Percentiles rank a stretch among this genome's conserved stretches.
Evolutionary conservation across 1,140 invertebrate genomes (phyloP).

Genomic region (Zaprionus taronus): DNA sequence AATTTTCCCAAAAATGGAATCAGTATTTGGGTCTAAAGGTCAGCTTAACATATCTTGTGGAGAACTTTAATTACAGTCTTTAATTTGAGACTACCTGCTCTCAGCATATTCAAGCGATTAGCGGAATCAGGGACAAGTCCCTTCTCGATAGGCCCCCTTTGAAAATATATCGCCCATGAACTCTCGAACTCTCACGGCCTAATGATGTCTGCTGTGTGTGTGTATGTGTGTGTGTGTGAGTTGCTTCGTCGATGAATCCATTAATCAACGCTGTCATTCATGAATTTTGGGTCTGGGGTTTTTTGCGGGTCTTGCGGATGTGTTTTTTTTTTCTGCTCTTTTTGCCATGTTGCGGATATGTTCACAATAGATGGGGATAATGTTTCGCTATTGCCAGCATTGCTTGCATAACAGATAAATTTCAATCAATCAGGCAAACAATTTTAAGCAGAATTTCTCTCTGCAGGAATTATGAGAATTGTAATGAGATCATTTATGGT

Average conservation of each 20-base stretch:
- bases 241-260: slow-evolving; percentile 38
- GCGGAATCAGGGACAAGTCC: background rate
- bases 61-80: background rate
- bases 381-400: slow-evolving; percentile 36
- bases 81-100: background rate
- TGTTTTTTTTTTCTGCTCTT: slow-evolving; percentile 18
- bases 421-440: slow-evolving; percentile 55
- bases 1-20: background rate
- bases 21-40: background rate
- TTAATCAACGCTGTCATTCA: slow-evolving; percentile 75
- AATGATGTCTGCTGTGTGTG: slow-evolving; percentile 57
- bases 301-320: slow-evolving; percentile 54
- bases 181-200: slow-evolving; percentile 44
- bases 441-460: slow-evolving; percentile 33
- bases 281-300: slow-evolving; percentile 28
- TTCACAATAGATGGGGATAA: slow-evolving; percentile 39
- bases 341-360: slow-evolving; percentile 45
- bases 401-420: slow-evolving; percentile 14
- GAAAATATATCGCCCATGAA: slow-evolving; percentile 8
- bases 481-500: slow-evolving; percentile 9
- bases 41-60: background rate
- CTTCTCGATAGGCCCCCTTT: background rate
- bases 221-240: background rate
- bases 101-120: background rate
- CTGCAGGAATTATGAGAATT: slow-evolving; percentile 19